Base-by-base conservation (phyloP, 2,888 invertebrate genomes). In the Ashinkailepas kermadecensis region DNA sequence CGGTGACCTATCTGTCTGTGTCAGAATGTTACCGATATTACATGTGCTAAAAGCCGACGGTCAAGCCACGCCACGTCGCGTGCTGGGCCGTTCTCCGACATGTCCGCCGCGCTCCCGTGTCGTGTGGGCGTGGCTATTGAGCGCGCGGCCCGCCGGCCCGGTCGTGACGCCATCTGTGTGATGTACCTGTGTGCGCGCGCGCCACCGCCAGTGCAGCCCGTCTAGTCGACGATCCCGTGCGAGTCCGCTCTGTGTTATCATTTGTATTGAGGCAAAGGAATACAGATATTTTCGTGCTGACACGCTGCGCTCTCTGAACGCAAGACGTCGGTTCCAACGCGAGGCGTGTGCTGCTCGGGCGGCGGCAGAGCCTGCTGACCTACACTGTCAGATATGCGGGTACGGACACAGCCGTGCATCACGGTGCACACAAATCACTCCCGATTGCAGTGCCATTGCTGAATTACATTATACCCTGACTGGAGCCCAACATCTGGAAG, bases 241-340 rank as follows among this genome's bases (percentile, higher is more conserved):
- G 70, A 70, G 70, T 23, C 70, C 21, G 39, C 54, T 74, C 54
- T 39, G 21, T 74, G 74, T 74, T 74, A 74, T 56, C 56, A 56
- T 74, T 74, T 56, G 6, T 21, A 54, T 74, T 18, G 21, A 9
- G 74, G 21, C 21, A n/a, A 74, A 74, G 10, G 11, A 74, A 74
- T 74, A 70, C 39, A 74, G 12, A 39, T 74, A 74, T 74, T 74
- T 74, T 74, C 54, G 21, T 21, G 74, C 56, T 74, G 74, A 39
- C 39, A 39, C 39, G 39, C 39, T 39, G 39, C 39, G 39, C 39
- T 39, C 39, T 39, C 39, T 39, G 39, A 4, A 39, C 39, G 39
- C 39, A 39, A 39, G 39, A 39, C 39, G 39, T 39, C 1, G 39
- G 39, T 39, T 39, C 2, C 39, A 4, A 39, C 2, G 39, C 39